Percentiles rank a stretch among this genome's conserved stretches.
Conservation (phyloP, 2,113 vertebrate species). For the Meriones unguiculatus region DNA sequence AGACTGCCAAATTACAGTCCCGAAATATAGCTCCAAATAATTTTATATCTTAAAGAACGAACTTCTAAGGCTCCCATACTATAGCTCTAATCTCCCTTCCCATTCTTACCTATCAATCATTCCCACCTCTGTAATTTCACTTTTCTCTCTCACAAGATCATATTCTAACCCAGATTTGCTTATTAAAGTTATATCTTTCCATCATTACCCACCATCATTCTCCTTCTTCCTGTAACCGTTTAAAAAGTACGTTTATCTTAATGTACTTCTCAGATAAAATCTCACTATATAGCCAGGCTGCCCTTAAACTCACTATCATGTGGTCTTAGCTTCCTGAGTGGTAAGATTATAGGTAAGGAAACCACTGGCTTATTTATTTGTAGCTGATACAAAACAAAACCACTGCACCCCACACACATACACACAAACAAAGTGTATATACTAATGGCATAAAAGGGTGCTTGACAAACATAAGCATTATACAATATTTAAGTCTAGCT, state of each 20-base stretch:
- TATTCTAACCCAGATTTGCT: background rate
- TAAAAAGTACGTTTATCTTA: background rate
- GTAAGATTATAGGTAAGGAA: background rate
- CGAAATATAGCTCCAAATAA: background rate
- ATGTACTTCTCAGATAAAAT: background rate
- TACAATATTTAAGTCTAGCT: background rate
- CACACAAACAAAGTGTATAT: background rate
- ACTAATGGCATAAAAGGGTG: background rate
- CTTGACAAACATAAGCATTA: background rate
- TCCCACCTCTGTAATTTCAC: background rate
- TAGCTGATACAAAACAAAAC: background rate
- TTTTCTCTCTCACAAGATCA: background rate
- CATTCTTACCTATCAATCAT: background rate
- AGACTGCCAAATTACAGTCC: background rate
- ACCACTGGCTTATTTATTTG: background rate
- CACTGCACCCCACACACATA: too few relatives aligned
- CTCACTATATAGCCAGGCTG: background rate
- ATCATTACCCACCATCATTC: background rate
- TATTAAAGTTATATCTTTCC: constrained; percentile 42
- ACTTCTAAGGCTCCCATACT: background rate
- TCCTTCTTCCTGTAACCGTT: background rate
- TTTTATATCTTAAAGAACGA: constrained; percentile 1
- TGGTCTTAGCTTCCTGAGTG: background rate
- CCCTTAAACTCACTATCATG: background rate
- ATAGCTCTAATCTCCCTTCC: background rate